phyloP scores from a whole-genome alignment of 2,888 invertebrate species.

The Luperina nickerlii region DNA sequence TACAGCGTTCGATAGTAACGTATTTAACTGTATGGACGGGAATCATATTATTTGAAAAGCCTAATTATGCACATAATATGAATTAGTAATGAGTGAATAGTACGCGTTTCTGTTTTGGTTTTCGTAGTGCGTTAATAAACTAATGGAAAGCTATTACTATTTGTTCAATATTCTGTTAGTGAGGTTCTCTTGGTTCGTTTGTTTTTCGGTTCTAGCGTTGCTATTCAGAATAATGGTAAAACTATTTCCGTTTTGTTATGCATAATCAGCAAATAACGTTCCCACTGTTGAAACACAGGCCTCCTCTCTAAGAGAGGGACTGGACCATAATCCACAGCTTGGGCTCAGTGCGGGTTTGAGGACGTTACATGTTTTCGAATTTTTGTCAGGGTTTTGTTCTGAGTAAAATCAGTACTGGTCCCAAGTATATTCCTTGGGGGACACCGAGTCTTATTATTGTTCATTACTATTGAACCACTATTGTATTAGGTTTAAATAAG shows the following conservation, averaged over 20 bases:
- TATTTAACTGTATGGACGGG: conserved; percentile 32
- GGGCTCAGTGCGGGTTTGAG: too few relatives aligned
- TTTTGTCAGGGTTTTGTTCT: background rate
- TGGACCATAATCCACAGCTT: background rate
- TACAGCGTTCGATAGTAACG: conserved; percentile 31
- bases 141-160: conserved; percentile 29
- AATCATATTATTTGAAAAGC: conserved; percentile 59
- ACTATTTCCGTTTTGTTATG: background rate
- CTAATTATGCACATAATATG: conserved; percentile 63
- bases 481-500: background rate
- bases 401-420: background rate
- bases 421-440: background rate
- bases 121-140: conserved; percentile 26
- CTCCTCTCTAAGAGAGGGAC: background rate
- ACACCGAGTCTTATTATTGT: background rate
- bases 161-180: background rate
- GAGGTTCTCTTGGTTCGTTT: conserved; percentile 8
- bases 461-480: background rate
- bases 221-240: background rate
- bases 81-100: conserved; percentile 54
- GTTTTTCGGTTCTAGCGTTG: background rate
- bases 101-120: conserved; percentile 34
- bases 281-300: background rate
- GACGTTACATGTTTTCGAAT: background rate
- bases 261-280: background rate